phyloP scores from a whole-genome alignment of 2,888 invertebrate genomes.

The Acleris cristana region DNA sequence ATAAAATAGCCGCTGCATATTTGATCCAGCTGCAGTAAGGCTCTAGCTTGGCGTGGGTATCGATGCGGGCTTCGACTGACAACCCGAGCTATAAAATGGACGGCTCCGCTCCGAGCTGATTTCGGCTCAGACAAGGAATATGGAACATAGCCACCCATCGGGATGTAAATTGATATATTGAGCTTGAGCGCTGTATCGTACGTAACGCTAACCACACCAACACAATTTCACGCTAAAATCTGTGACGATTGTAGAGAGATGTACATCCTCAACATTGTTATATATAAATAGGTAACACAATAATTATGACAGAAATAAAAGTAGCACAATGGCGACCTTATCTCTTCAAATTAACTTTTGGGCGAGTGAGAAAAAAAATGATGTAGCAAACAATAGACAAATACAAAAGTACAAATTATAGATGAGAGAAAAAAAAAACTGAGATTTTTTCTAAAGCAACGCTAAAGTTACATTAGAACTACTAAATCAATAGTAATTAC shows the following conservation, averaged over 20 bases:
- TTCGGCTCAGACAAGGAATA: constrained; percentile 25
- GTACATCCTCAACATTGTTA: no score
- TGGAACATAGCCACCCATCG: constrained; percentile 24
- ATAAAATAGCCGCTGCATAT: constrained; percentile 16
- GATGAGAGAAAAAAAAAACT: no score
- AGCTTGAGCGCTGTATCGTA: constrained; percentile 9
- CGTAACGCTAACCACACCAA: neutral
- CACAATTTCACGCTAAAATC: neutral
- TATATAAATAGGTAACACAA: no score
- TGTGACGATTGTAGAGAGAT: neutral
- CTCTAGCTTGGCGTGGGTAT: neutral
- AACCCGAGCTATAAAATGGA: constrained; percentile 32
- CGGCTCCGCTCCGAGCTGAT: constrained; percentile 13
- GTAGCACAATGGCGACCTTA: no score
- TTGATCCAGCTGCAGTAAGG: neutral
- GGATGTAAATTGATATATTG: constrained; percentile 18
- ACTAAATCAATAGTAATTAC: no score
- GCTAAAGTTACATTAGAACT: no score
- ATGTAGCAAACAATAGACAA: no score
- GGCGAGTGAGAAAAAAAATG: no score
- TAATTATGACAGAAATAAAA: no score
- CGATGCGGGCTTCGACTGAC: constrained; percentile 24
- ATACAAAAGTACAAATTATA: no score
- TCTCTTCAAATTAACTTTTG: no score
- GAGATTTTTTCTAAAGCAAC: no score